Evolutionary conservation across 2,797 vertebrate genomes (phyloP).

Genomic region (Luscinia luscinia): DNA sequence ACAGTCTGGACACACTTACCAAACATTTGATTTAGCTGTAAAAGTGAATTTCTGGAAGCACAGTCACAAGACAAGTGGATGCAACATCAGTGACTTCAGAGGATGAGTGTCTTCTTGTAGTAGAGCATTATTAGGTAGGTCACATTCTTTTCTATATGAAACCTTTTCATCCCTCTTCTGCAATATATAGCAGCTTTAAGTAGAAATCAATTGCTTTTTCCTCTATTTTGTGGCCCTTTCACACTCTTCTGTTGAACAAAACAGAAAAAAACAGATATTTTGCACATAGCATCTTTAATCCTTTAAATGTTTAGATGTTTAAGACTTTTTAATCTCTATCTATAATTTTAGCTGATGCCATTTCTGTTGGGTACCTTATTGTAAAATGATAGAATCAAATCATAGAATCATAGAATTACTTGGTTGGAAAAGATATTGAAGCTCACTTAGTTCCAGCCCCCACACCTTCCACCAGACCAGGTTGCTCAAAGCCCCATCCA

Average conservation of each 20-base stretch:
- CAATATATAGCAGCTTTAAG: background rate
- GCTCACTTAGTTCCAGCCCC: background rate
- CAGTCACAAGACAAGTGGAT: background rate
- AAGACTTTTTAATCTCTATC: background rate
- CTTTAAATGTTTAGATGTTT: no score
- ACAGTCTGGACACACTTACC: background rate
- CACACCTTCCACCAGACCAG: background rate
- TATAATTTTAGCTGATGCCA: background rate
- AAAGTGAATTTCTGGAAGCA: background rate
- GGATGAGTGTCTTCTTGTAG: accelerated
- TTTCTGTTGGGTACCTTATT: background rate
- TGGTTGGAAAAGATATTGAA: background rate
- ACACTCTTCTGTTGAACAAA: background rate
- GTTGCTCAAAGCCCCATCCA: background rate
- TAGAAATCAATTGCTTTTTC: background rate
- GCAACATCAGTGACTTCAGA: background rate
- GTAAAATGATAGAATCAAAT: background rate
- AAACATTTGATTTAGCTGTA: background rate
- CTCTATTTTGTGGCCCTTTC: background rate
- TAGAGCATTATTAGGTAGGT: background rate
- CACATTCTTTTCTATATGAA: background rate
- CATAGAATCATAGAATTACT: background rate
- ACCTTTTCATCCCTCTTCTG: background rate
- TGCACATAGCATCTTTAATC: background rate
- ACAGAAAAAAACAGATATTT: background rate